Conservation (phyloP, 2,888 invertebrate genomes). For the Emesis furor region DNA sequence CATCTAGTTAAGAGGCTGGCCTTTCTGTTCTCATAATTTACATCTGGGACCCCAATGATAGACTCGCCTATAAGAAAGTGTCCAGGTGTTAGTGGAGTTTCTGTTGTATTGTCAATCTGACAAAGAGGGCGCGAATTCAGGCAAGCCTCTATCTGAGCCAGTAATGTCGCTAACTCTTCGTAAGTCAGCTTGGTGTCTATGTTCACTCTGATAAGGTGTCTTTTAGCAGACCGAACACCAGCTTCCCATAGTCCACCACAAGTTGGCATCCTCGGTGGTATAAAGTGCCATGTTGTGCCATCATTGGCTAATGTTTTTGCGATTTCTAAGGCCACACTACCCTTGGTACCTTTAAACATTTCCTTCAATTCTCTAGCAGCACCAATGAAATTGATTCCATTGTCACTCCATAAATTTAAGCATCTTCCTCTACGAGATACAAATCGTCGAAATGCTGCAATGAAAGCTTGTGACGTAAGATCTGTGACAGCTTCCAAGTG, state of each 20-base stretch:
- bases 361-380: not conserved
- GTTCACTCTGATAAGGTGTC: not conserved
- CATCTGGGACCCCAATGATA: not conserved
- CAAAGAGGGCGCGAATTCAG: conserved; percentile 32
- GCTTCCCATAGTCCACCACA: not conserved
- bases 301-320: not conserved
- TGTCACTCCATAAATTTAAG: conserved; percentile 9
- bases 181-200: conserved; percentile 31
- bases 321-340: not conserved
- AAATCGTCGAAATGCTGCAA: conserved; percentile 5
- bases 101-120: not conserved
- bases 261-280: not conserved
- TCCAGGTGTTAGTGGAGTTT: not conserved
- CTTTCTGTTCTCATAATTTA: conserved; percentile 34
- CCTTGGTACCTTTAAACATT: not conserved
- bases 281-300: not conserved
- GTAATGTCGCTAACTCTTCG: conserved; percentile 29
- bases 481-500: not conserved
- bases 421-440: not conserved
- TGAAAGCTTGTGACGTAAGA: not conserved
- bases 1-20: conserved; percentile 58
- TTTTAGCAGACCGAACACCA: not conserved
- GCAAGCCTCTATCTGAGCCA: conserved; percentile 32
- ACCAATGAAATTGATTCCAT: not conserved
- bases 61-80: not conserved